Conservation (phyloP, 2,888 invertebrate genomes). For the Teleiodes luculella region DNA sequence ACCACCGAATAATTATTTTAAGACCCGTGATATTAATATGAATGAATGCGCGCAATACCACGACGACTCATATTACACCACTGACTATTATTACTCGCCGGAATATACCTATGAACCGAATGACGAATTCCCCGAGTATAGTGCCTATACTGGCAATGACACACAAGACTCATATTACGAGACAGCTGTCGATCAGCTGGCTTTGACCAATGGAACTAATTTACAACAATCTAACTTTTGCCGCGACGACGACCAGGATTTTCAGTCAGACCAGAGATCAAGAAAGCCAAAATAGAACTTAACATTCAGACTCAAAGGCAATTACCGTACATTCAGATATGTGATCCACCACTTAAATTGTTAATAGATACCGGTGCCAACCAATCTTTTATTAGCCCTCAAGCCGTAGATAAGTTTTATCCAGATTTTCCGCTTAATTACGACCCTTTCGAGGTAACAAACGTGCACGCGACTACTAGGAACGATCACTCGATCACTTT, state of each 20-base stretch:
- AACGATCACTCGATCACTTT: slow-evolving; percentile 21
- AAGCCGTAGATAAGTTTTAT: neutral
- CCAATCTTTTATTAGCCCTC: neutral
- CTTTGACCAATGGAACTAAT: too few relatives aligned
- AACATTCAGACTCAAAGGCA: slow-evolving; percentile 21
- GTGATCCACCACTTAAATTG: slow-evolving; percentile 20
- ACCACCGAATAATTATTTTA: neutral
- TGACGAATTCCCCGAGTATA: slow-evolving; percentile 2
- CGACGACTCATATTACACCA: neutral
- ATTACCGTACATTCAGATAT: slow-evolving; percentile 20
- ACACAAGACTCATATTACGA: neutral
- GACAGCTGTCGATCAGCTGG: neutral
- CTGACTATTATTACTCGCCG: too few relatives aligned
- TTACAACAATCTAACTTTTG: too few relatives aligned
- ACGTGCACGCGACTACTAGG: slow-evolving; percentile 16
- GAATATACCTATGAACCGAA: neutral
- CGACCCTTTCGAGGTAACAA: neutral
- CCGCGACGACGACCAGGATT: too few relatives aligned
- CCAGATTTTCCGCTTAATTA: neutral
- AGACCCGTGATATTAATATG: neutral
- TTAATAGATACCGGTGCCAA: slow-evolving; percentile 17
- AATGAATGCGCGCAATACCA: neutral
- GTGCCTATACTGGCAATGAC: slow-evolving; percentile 3
- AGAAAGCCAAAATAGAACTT: slow-evolving; percentile 20
- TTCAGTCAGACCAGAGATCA: neutral